Conservation (phyloP, 2,888 invertebrate species). For the Drosophila birchii region DNA sequence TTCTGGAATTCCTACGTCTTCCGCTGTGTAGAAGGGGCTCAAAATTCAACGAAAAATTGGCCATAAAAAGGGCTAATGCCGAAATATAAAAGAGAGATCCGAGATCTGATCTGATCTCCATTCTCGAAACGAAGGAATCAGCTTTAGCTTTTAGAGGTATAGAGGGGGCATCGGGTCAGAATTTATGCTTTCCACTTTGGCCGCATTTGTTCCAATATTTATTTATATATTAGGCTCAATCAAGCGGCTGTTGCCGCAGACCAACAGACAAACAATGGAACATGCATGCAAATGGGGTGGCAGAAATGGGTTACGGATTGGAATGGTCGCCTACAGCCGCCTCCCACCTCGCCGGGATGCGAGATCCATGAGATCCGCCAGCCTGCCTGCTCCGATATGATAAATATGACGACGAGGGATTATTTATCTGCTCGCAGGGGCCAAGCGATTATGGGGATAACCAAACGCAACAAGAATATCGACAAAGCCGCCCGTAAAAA, state of each 20-base stretch:
- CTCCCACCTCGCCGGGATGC: conserved; percentile 9
- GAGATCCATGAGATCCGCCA: conserved; percentile 54
- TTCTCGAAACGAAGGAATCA: conserved; percentile 5
- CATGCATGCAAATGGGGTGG: conserved; percentile 46
- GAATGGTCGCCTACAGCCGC: conserved; percentile 10
- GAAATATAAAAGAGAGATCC: conserved; percentile 53
- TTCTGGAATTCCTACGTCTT: conserved; percentile 48
- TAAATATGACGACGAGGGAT: conserved; percentile 61
- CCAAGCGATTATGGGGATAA: conserved; percentile 69
- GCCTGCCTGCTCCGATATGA: conserved; percentile 57
- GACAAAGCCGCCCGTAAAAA: conserved; percentile 44
- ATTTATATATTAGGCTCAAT: conserved; percentile 70
- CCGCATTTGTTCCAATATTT: conserved; percentile 75
- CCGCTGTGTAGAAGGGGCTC: conserved; percentile 43
- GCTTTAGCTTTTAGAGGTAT: conserved; percentile 12
- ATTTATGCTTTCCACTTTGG: conserved; percentile 69
- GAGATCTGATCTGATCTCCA: conserved; percentile 26
- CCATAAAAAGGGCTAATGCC: conserved; percentile 78
- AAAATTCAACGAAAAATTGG: conserved; percentile 69
- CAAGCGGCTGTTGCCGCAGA: conserved; percentile 43
- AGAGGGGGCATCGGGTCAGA: conserved; percentile 37
- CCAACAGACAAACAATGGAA: conserved; percentile 64
- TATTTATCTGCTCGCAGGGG: conserved; percentile 66
- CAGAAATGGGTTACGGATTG: conserved; percentile 51
- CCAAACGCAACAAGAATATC: conserved; percentile 42